phyloP scores from a whole-genome alignment of 2,888 invertebrate genomes.

The Phyllotreta cruciferae region DNA sequence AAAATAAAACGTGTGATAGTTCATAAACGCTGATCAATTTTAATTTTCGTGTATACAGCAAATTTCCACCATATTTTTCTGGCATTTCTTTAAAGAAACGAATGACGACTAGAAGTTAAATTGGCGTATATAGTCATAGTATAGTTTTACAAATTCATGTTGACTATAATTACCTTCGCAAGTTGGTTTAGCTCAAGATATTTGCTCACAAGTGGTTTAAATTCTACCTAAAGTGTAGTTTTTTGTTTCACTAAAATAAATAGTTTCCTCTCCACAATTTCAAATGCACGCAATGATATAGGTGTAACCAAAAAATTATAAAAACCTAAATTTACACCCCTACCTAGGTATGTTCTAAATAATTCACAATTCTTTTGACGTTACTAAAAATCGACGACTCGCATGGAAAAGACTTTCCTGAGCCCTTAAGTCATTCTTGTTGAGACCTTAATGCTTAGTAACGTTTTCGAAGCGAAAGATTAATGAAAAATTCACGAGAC shows the following conservation, averaged over 20 bases:
- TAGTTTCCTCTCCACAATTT: no score
- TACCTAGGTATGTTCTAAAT: not conserved
- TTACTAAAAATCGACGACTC: conserved; percentile 30
- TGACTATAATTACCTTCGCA: conserved; percentile 29
- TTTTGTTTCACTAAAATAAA: not conserved
- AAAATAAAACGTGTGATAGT: no score
- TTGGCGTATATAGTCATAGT: conserved; percentile 19
- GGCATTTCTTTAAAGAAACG: not conserved
- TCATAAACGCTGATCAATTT: no score
- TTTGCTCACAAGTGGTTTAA: conserved; percentile 38
- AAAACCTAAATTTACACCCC: no score
- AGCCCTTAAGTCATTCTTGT: conserved; percentile 49
- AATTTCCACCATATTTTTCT: conserved; percentile 17
- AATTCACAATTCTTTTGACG: conserved; percentile 9
- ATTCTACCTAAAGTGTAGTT: not conserved
- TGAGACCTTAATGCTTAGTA: conserved; percentile 39
- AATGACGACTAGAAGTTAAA: not conserved
- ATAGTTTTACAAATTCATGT: conserved; percentile 33
- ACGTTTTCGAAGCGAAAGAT: conserved; percentile 21
- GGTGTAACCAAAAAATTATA: no score
- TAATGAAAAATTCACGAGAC: conserved; percentile 34
- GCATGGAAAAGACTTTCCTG: conserved; percentile 43
- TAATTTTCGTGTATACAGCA: not conserved
- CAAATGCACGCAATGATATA: no score
- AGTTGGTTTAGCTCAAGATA: conserved; percentile 32